phyloP scores from a whole-genome alignment of 2,888 invertebrate species.

The Lacanobia wlatinum region DNA sequence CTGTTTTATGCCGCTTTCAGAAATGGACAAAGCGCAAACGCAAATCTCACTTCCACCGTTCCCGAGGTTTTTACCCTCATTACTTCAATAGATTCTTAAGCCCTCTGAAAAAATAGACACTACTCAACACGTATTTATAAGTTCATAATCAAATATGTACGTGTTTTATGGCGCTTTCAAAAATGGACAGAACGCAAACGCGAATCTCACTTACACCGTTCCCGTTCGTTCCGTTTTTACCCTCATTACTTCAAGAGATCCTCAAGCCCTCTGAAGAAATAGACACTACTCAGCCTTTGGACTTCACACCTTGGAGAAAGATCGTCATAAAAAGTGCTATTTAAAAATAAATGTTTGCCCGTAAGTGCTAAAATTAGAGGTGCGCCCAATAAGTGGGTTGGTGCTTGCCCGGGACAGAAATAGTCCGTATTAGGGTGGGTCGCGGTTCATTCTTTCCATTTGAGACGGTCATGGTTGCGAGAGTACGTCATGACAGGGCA shows the following conservation, averaged over 20 bases:
- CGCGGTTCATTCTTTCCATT: constrained; percentile 53
- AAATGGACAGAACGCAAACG: neutral
- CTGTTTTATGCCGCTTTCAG: neutral
- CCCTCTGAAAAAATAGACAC: constrained; percentile 36
- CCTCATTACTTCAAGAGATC: constrained; percentile 54
- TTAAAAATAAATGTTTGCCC: constrained; percentile 55
- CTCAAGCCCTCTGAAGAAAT: constrained; percentile 30
- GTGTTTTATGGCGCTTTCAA: neutral
- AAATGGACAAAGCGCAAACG: neutral
- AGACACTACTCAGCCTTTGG: constrained; percentile 30
- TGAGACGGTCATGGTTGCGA: constrained; percentile 57
- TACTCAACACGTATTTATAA: constrained; percentile 15
- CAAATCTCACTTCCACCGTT: too few species aligned
- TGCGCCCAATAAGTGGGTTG: constrained; percentile 71
- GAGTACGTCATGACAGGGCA: constrained; percentile 44
- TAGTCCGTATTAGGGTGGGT: constrained; percentile 79
- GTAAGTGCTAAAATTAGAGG: constrained; percentile 63
- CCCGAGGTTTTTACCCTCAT: constrained; percentile 39
- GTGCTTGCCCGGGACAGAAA: constrained; percentile 70
- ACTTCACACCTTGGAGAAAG: constrained; percentile 51
- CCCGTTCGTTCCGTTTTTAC: constrained; percentile 7
- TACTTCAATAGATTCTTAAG: constrained; percentile 48
- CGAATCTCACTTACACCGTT: too few species aligned
- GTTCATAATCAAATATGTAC: neutral
- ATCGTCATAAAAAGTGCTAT: constrained; percentile 51